These are phyloP conservation scores for Alaudala cheleensis DNA, from an alignment of 2,113 vertebrate genomes.

Conservation along the genomic window DNA sequence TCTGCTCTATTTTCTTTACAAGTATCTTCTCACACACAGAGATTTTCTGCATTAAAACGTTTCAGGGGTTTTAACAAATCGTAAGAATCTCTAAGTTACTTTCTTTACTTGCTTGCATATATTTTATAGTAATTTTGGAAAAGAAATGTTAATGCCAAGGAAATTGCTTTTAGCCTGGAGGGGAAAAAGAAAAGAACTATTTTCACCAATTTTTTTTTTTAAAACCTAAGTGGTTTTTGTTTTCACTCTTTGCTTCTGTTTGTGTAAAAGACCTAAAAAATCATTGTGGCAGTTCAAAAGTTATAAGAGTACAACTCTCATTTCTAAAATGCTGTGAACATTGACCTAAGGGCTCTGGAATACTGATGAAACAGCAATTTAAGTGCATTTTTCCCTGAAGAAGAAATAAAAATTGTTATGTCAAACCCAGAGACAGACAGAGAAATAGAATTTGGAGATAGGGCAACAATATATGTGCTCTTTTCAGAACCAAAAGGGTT, in stretches of 20 bases:
- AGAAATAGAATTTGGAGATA: neutral
- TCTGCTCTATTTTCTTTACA: neutral
- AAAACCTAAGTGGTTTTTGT: neutral
- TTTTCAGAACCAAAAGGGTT: neutral
- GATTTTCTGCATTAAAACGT: neutral
- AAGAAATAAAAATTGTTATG: neutral
- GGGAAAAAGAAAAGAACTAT: neutral
- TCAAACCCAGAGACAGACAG: neutral
- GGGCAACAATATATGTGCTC: neutral
- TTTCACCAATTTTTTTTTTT: neutral
- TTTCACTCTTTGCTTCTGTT: neutral
- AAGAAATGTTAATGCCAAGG: neutral
- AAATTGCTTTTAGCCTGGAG: neutral
- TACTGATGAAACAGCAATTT: neutral
- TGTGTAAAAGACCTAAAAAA: neutral
- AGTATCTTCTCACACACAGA: neutral
- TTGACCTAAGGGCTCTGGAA: neutral
- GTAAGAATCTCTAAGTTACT: neutral
- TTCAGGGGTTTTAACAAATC: neutral
- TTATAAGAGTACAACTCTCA: neutral
- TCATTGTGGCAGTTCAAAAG: neutral
- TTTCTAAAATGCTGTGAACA: neutral
- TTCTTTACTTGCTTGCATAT: neutral
- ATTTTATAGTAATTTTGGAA: slow-evolving; percentile 12
- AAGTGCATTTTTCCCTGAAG: neutral